These are phyloP conservation scores for Phorcus lineatus DNA, from an alignment of 2,888 invertebrate species.

Conservation along the genomic window DNA sequence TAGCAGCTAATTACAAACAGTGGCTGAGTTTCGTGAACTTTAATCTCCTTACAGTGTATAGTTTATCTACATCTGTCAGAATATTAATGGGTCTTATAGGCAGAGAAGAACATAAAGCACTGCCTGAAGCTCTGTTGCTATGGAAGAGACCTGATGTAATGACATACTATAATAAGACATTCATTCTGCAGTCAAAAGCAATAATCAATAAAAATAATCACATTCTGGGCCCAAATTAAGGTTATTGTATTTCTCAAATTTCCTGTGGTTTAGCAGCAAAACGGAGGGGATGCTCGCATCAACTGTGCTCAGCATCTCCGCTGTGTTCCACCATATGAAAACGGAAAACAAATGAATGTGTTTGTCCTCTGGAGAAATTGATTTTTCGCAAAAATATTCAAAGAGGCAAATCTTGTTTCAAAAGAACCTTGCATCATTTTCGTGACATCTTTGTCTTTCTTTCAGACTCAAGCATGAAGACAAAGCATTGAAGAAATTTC, in stretches of 20 bases:
- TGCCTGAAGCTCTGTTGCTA: background rate
- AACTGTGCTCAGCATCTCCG: background rate
- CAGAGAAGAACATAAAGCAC: too few relatives aligned
- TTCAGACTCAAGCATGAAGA: too few relatives aligned
- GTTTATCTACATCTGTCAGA: too few relatives aligned
- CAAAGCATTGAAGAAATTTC: too few relatives aligned
- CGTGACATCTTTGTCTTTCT: background rate
- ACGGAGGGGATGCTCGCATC: background rate
- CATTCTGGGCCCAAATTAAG: background rate
- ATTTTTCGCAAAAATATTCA: background rate
- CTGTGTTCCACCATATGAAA: background rate
- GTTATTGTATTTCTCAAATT: slow-evolving; percentile 14
- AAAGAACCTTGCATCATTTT: background rate
- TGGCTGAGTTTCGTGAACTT: too few relatives aligned
- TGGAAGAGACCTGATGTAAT: background rate
- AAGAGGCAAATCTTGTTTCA: slow-evolving; percentile 9
- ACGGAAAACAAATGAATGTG: background rate
- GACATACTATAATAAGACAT: slow-evolving; percentile 15
- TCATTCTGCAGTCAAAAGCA: background rate
- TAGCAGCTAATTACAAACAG: too few relatives aligned
- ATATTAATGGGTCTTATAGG: too few relatives aligned
- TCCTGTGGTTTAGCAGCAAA: background rate
- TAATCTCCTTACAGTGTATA: too few relatives aligned
- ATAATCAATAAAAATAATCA: slow-evolving; percentile 8
- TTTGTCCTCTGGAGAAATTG: slow-evolving; percentile 7